Percentiles rank a stretch among this genome's conserved stretches.
phyloP scores from a whole-genome alignment of 2,888 invertebrate species.

The Dichetophora obliterata region DNA sequence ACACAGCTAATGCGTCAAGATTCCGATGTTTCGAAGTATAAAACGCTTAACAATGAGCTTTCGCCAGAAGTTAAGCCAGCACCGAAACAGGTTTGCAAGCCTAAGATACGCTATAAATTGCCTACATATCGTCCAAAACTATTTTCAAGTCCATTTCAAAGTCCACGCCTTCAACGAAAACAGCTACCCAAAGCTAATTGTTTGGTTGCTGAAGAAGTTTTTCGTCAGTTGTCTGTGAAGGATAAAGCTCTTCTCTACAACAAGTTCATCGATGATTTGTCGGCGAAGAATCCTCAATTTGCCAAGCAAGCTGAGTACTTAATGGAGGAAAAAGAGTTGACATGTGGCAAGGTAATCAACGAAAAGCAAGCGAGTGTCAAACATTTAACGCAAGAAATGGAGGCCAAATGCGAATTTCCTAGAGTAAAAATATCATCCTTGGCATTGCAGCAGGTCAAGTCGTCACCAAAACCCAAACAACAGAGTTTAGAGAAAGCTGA shows the following conservation, averaged over 20 bases:
- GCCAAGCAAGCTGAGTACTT: conserved; percentile 53
- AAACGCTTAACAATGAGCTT: conserved; percentile 53
- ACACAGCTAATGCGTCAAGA: conserved; percentile 55
- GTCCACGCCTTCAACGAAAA: conserved; percentile 44
- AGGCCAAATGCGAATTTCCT: conserved; percentile 51
- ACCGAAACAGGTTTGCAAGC: conserved; percentile 6
- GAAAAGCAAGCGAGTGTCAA: conserved; percentile 60
- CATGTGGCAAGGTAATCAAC: conserved; percentile 55
- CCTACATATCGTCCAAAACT: conserved; percentile 44
- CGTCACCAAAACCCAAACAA: conserved; percentile 11
- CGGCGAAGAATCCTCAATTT: conserved; percentile 60
- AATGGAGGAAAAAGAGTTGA: conserved; percentile 53
- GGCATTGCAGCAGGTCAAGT: conserved; percentile 20
- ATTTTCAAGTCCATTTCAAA: conserved; percentile 45
- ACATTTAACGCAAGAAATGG: conserved; percentile 55
- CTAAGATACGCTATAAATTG: conserved; percentile 26
- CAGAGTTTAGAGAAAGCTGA: conserved; percentile 41
- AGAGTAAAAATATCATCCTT: conserved; percentile 30
- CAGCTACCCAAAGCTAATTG: conserved; percentile 51
- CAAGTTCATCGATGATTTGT: conserved; percentile 61
- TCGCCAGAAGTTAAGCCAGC: conserved; percentile 49
- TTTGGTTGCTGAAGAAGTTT: conserved; percentile 62
- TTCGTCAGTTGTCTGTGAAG: conserved; percentile 62
- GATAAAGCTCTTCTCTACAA: conserved; percentile 64
- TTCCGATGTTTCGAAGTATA: conserved; percentile 48